Evolutionary conservation across 2,797 vertebrate species (phyloP).

Genomic region (Amazona finschi): DNA sequence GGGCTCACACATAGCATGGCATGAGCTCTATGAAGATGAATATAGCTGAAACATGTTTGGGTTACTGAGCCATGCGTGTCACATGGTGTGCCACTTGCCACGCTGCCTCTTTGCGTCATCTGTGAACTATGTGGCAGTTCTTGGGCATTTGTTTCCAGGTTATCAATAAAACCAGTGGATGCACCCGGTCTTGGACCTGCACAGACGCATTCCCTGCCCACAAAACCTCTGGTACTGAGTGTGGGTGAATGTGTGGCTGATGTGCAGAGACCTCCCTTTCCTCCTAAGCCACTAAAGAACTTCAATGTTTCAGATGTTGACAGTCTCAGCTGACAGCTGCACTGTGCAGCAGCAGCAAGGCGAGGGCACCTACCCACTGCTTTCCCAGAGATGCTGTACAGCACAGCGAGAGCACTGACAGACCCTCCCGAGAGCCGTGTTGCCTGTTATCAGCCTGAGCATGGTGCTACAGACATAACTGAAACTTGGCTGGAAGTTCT

Average conservation of each 20-base stretch:
- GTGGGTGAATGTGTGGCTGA: background rate
- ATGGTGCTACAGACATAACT: background rate
- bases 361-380: background rate
- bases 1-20: background rate
- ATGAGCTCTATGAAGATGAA: accelerated
- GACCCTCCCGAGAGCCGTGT: background rate
- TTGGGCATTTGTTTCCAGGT: background rate
- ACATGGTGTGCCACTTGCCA: accelerated
- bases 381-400: background rate
- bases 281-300: background rate
- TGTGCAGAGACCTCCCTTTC: background rate
- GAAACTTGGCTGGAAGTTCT: background rate
- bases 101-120: background rate
- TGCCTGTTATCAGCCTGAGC: background rate
- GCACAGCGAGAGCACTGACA: background rate
- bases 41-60: background rate
- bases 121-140: background rate
- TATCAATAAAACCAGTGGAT: background rate
- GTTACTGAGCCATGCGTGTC: accelerated
- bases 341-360: background rate
- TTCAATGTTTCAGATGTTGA: slow-evolving; percentile 28
- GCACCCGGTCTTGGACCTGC: background rate
- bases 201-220: background rate
- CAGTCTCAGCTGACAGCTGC: slow-evolving; percentile 18
- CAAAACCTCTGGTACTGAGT: background rate